Percentiles rank a stretch among this genome's conserved stretches.
These are phyloP conservation scores for Strix uralensis DNA, from an alignment of 2,113 vertebrate genomes.

Conservation along the genomic window DNA sequence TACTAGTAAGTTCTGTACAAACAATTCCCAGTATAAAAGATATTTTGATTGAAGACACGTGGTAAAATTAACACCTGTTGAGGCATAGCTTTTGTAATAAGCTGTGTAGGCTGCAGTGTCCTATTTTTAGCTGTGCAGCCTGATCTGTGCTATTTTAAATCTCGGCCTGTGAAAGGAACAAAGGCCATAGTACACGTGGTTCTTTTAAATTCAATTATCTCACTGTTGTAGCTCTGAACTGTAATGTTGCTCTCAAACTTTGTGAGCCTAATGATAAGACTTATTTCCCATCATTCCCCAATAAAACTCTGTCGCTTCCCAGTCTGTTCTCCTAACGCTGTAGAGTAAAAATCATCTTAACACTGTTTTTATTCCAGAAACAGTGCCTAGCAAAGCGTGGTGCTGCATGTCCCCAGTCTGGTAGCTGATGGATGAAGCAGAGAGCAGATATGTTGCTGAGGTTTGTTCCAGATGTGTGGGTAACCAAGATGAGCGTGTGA, in stretches of 20 bases:
- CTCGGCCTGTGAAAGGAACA: not conserved
- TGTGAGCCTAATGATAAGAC: not conserved
- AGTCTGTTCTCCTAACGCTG: not conserved
- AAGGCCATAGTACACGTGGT: not conserved
- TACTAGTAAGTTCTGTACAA: accelerated
- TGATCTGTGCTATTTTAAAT: not conserved
- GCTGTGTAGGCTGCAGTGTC: not conserved
- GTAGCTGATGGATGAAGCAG: not conserved
- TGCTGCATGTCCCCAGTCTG: not conserved
- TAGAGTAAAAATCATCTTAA: not conserved
- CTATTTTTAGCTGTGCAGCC: not conserved
- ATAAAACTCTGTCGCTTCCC: not conserved
- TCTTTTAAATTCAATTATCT: not conserved
- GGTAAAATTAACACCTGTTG: not conserved
- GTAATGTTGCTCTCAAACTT: not conserved
- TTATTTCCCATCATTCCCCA: not conserved
- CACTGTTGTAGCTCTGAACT: not conserved
- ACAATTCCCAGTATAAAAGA: not conserved
- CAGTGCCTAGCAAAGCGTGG: no score
- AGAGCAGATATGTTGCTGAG: not conserved
- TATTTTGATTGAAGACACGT: not conserved
- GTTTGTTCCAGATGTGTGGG: not conserved
- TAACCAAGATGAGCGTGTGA: accelerated
- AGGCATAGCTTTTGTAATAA: not conserved
- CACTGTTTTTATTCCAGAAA: not conserved